Base-by-base conservation (phyloP, 2,888 invertebrate species). In the Conus canariensis region DNA sequence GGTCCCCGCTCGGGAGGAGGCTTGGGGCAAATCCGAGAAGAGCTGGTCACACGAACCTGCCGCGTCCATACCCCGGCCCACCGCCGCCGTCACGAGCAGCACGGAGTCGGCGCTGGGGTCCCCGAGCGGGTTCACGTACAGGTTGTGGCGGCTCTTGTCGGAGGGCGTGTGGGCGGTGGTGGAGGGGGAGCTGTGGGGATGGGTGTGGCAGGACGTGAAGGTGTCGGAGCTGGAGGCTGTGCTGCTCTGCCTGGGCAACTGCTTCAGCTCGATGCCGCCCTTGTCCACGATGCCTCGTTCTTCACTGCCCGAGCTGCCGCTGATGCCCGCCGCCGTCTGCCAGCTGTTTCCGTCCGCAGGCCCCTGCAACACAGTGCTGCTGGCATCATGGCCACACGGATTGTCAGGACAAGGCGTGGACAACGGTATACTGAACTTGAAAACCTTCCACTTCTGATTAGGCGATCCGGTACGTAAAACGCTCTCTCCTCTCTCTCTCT, bases 181-280 rank as follows among this genome's bases (percentile, higher is more conserved):
- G 70, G 94, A 93, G 77, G 95, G 95, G 90, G 94, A 95, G 91
- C 94, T 94, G 85, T 95, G 95, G 95, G 98, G 98, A 97, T 99
- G 98, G 95, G 99, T 99, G 97, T 98, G 98, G 97, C 99, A 99
- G 97, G 98, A 99, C 96, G 98, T 98, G 97, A 98, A 99, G 94
- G 99, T 99, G 97, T 99, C 99, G 96, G 98, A 98, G 97, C 98
- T 98, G 97, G 97, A 97, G 97, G 97, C 97, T 91, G 97, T 97
- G 96, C 95, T 95, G 93, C 93, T 93, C 92, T 95, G 95, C 12
- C 95, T 93, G 91, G 94, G 93, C 88, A 95, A 93, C 90, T 94
- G 93, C 93, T 94, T 94, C 94, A 95, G 92, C 93, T 95, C 95
- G 90, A 95, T 95, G 92, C 94, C 94, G 90, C 94, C 93, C 90